Base-by-base conservation (phyloP, 2,888 invertebrate genomes). In the Mythimna ferrago region DNA sequence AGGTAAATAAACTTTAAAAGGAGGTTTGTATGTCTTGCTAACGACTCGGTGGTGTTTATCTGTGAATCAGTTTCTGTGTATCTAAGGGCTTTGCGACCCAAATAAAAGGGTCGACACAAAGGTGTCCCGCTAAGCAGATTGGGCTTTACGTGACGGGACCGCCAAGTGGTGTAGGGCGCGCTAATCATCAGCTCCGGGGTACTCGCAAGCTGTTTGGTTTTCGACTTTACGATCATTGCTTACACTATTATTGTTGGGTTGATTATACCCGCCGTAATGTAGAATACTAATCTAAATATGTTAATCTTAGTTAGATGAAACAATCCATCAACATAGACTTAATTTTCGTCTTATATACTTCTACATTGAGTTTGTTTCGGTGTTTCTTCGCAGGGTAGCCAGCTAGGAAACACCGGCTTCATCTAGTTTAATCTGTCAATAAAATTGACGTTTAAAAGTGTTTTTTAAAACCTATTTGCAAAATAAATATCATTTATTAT, bases 71-170 rank as follows among this genome's bases (percentile, higher is more conserved):
- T 92, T 92, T 92, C 89, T 93, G 89, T 93, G 89, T 93, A 90
- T 91, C 89, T 88, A 90, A 92, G 90, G 90, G 89, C 89, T 92
- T 91, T 89, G 91, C 86, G 91, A 89, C 89, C 91, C 92, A 92
- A 92, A 94, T 93, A 93, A 93, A 93, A 92, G 94, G 93, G 92
- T 91, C 90, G 87, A 87, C 87, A 87, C 89, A 91, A 90, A 94
- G 93, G 94, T 94, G 94, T 93, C 93, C 91, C 91, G 88, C 93
- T 95, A 94, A 95, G 94, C 94, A 95, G 95, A 94, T 95, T 94
- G 94, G 87, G 78, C 86, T 82, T 78, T 90, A 94, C 95, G 95
- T 95, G 95, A 94, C 93, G 70, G 74, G 94, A 90, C 82, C 89
- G 84, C 88, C 90, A 92, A 95, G 90, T 89, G 87, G 81, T 60